These are phyloP conservation scores for Cynopterus brachyotis DNA, from an alignment of 2,113 vertebrate genomes.

Conservation along the genomic window DNA sequence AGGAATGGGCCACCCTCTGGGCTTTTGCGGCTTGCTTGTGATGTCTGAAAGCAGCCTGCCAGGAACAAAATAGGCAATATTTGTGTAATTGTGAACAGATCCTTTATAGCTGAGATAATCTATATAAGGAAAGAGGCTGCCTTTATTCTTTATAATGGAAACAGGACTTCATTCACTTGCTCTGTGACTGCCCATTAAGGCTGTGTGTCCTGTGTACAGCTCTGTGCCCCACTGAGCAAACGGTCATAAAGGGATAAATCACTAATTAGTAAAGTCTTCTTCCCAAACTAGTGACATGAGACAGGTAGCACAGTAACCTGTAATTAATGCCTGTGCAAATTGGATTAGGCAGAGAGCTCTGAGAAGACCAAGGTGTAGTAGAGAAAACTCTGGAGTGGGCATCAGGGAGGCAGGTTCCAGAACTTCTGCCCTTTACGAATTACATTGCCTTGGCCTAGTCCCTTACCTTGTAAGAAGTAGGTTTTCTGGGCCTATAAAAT, in stretches of 20 bases:
- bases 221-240: conserved; percentile 53
- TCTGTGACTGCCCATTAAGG: conserved; percentile 60
- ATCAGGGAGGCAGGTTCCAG: background rate
- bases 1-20: conserved; percentile 32
- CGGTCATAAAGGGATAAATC: background rate
- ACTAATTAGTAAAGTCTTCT: conserved; percentile 56
- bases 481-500: background rate
- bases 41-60: conserved; percentile 57
- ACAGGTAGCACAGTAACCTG: background rate
- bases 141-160: background rate
- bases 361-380: background rate
- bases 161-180: conserved; percentile 6
- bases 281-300: conserved; percentile 51
- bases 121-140: conserved; percentile 27
- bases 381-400: background rate
- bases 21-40: conserved; percentile 41
- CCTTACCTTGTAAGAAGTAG: background rate
- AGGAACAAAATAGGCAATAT: conserved; percentile 66
- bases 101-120: conserved; percentile 64
- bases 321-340: background rate
- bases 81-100: conserved; percentile 77
- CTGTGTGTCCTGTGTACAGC: background rate
- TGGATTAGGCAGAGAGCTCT: background rate
- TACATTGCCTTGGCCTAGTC: background rate
- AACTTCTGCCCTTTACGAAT: background rate